phyloP scores from a whole-genome alignment of 2,888 invertebrate genomes.

The Drosophila anomalata region DNA sequence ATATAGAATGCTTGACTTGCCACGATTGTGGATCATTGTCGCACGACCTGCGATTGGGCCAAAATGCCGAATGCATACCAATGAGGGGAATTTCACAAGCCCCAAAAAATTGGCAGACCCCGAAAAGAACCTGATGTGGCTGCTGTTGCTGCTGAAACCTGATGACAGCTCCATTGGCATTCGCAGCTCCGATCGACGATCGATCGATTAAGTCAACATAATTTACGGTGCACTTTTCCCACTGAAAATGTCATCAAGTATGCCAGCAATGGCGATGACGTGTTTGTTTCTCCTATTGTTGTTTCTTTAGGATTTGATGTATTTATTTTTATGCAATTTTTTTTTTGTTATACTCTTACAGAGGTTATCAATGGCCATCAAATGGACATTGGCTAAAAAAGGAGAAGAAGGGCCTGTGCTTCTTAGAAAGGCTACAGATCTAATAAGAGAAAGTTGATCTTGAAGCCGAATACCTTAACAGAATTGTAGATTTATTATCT shows the following conservation, averaged over 20 bases:
- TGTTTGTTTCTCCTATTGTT: constrained; percentile 44
- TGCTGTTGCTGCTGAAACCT: constrained; percentile 6
- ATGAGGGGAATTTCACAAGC: constrained; percentile 67
- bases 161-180: constrained; percentile 34
- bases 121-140: constrained; percentile 32
- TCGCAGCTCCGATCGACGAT: constrained; percentile 27
- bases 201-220: constrained; percentile 33
- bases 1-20: constrained; percentile 59
- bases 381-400: too few relatives aligned
- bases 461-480: too few relatives aligned
- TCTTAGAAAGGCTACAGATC: too few relatives aligned
- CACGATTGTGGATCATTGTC: constrained; percentile 58
- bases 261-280: constrained; percentile 53
- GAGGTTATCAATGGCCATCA: background rate
- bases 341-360: constrained; percentile 3
- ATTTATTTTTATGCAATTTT: constrained; percentile 23
- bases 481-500: too few relatives aligned
- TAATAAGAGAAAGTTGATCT: too few relatives aligned
- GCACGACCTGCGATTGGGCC: constrained; percentile 50
- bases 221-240: constrained; percentile 43
- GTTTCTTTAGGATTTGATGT: constrained; percentile 12
- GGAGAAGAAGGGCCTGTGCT: too few relatives aligned
- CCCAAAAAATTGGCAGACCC: constrained; percentile 34
- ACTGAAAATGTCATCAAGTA: constrained; percentile 53
- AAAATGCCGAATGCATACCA: constrained; percentile 64